These are phyloP conservation scores for Ictalurus punctatus DNA, from an alignment of 2,113 vertebrate genomes.

Conservation along the genomic window DNA sequence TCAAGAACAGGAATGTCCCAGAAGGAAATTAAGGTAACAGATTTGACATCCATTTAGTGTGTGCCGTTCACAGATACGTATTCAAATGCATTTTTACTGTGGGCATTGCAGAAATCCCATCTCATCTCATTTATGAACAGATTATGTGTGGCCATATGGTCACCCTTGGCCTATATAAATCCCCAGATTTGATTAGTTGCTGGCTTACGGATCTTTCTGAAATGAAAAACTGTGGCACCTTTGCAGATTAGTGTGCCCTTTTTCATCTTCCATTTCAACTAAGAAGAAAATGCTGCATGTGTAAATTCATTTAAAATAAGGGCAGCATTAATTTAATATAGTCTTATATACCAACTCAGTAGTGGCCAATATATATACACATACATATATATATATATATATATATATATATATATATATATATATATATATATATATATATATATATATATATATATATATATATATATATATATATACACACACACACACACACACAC, in stretches of 20 bases:
- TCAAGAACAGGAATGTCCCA: not conserved
- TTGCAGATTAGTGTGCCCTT: conserved; percentile 53
- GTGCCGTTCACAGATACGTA: conserved; percentile 43
- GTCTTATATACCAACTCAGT: conserved; percentile 15
- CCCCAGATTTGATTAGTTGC: conserved; percentile 56
- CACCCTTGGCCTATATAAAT: conserved; percentile 57
- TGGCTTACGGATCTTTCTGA: conserved; percentile 55
- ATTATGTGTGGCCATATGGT: conserved; percentile 61
- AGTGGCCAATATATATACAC: not conserved
- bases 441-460: too few relatives aligned
- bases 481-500: too few relatives aligned
- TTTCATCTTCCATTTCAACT: conserved; percentile 42
- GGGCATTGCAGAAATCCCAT: conserved; percentile 55
- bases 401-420: too few relatives aligned
- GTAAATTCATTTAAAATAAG: conserved; percentile 42
- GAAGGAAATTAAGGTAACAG: conserved; percentile 40
- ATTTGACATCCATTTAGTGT: conserved; percentile 27
- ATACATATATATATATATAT: too few relatives aligned
- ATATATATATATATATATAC: too few relatives aligned
- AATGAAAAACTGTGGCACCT: conserved; percentile 55
- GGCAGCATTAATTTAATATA: conserved; percentile 30
- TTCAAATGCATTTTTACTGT: conserved; percentile 48
- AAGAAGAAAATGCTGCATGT: conserved; percentile 37
- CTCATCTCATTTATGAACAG: conserved; percentile 59
- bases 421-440: too few relatives aligned